Conservation (phyloP, 2,113 vertebrate species). For the Centropristis striata region DNA sequence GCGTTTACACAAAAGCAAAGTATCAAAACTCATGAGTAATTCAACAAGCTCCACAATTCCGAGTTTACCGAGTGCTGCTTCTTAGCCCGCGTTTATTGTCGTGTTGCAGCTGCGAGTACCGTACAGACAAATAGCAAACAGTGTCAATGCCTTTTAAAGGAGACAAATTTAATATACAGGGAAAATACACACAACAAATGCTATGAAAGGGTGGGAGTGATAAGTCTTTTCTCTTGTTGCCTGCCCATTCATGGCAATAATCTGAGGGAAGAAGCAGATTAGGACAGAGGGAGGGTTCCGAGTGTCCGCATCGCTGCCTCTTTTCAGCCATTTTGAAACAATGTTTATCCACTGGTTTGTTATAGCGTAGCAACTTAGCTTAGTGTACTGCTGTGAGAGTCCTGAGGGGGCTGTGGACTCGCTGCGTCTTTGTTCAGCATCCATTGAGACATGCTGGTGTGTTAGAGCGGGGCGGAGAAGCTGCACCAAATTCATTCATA, state of each 20-base stretch:
- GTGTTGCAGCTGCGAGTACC: slow-evolving; percentile 75
- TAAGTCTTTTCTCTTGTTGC: slow-evolving; percentile 70
- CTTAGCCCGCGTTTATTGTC: slow-evolving; percentile 71
- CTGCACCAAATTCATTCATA: slow-evolving; percentile 32
- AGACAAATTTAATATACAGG: slow-evolving; percentile 81
- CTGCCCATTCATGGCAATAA: slow-evolving; percentile 76
- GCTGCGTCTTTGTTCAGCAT: slow-evolving; percentile 70
- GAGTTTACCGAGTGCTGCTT: slow-evolving; percentile 73
- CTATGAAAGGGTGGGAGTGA: slow-evolving; percentile 76
- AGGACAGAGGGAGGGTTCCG: slow-evolving; percentile 67
- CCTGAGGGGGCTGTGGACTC: slow-evolving; percentile 59
- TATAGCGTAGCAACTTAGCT: slow-evolving; percentile 68
- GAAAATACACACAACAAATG: slow-evolving; percentile 78
- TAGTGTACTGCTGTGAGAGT: slow-evolving; percentile 65
- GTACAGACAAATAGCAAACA: slow-evolving; percentile 75
- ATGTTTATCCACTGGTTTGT: slow-evolving; percentile 77
- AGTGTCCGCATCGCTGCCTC: slow-evolving; percentile 77
- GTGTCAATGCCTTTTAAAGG: slow-evolving; percentile 62
- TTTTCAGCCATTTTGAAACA: slow-evolving; percentile 80
- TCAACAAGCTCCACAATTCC: slow-evolving; percentile 75
- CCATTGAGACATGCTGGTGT: slow-evolving; percentile 45
- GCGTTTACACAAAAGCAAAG: slow-evolving; percentile 77
- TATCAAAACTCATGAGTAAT: slow-evolving; percentile 86
- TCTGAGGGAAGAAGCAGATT: slow-evolving; percentile 80
- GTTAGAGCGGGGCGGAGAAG: slow-evolving; percentile 11